These are phyloP conservation scores for Sphaerophoria taeniata DNA, from an alignment of 2,888 invertebrate genomes.

Conservation along the genomic window DNA sequence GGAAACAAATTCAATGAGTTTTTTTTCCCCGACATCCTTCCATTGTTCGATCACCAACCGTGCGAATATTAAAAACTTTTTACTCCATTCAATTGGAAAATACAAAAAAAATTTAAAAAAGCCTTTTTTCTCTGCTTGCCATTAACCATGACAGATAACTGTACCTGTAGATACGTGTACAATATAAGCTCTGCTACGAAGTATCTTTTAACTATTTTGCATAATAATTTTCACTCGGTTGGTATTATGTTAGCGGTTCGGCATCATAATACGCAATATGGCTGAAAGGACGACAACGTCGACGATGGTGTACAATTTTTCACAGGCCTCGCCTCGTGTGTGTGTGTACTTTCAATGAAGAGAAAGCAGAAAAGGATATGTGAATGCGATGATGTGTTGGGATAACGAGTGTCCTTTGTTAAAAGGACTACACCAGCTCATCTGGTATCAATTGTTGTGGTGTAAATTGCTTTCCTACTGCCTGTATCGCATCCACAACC, in stretches of 20 bases:
- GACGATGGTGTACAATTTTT: neutral
- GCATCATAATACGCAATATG: constrained; percentile 56
- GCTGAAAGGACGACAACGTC: constrained; percentile 47
- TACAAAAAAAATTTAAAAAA: constrained; percentile 11
- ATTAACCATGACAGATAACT: neutral
- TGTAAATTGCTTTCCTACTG: constrained; percentile 54
- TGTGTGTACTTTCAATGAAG: neutral
- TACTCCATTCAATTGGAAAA: constrained; percentile 36
- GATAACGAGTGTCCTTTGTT: constrained; percentile 71
- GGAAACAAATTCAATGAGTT: constrained; percentile 13
- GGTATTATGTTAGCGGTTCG: constrained; percentile 43
- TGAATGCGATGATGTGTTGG: constrained; percentile 46
- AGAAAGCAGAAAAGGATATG: neutral
- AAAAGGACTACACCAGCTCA: constrained; percentile 67
- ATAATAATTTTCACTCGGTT: constrained; percentile 57
- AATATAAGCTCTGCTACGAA: constrained; percentile 13
- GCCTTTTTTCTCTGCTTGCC: neutral
- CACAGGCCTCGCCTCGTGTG: neutral
- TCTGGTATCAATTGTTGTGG: constrained; percentile 72
- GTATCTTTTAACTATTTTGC: constrained; percentile 58
- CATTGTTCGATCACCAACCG: constrained; percentile 16
- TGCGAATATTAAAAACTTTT: constrained; percentile 27
- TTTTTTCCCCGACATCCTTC: constrained; percentile 32
- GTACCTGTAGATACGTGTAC: neutral
- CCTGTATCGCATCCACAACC: neutral